phyloP scores from a whole-genome alignment of 2,888 invertebrate genomes.

The Belgica antarctica region DNA sequence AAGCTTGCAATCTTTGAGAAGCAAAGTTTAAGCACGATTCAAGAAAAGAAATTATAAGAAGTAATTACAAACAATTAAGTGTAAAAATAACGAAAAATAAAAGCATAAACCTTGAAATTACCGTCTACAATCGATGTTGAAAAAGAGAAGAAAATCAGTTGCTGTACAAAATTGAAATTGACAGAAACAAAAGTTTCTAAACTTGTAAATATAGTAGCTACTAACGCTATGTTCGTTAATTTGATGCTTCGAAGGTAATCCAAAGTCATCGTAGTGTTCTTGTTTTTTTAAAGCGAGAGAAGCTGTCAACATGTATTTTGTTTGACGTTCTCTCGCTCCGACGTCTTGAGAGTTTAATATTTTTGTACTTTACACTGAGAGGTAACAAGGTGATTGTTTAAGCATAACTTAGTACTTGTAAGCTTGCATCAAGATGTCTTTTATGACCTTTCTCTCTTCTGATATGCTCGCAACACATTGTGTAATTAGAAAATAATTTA shows the following conservation, averaged over 20 bases:
- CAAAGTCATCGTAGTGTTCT: not conserved
- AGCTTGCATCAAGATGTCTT: no score
- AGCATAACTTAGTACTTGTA: no score
- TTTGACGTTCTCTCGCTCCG: not conserved
- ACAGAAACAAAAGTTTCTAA: not conserved
- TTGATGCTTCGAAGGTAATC: not conserved
- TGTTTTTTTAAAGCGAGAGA: not conserved
- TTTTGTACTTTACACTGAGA: slow-evolving; percentile 1
- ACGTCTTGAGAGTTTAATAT: not conserved
- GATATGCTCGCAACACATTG: no score
- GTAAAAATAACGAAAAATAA: not conserved
- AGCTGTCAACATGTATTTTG: no score
- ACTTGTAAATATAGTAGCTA: not conserved
- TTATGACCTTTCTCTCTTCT: no score
- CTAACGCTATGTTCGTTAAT: not conserved
- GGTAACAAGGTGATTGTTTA: slow-evolving; percentile 9
- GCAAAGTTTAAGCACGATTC: no score
- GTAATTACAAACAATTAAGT: not conserved
- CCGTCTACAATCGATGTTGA: slow-evolving; percentile 19
- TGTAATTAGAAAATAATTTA: no score
- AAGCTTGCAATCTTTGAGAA: no score
- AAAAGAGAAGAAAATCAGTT: not conserved
- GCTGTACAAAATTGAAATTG: slow-evolving; percentile 12
- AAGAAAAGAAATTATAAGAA: not conserved
- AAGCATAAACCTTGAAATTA: slow-evolving; percentile 10